Evolutionary conservation across 2,797 vertebrate genomes (phyloP).

Genomic region (Catostomus latipinnis): DNA sequence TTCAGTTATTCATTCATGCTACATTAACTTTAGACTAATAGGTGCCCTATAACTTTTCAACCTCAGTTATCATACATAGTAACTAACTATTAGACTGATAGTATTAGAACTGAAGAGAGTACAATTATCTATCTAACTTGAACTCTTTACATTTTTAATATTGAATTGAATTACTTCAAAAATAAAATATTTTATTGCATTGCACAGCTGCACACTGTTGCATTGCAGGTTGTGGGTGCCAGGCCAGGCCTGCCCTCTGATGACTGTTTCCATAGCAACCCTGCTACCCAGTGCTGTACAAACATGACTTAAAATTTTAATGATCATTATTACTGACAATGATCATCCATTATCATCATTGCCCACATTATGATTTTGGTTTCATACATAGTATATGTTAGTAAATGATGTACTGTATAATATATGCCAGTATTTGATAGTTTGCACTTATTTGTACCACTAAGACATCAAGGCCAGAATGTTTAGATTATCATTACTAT

Average conservation of each 20-base stretch:
- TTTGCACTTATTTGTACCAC: no score
- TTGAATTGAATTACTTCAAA: no score
- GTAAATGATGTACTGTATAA: no score
- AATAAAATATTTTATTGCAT: constrained; percentile 74
- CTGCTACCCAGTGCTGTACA: background rate
- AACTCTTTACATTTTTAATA: no score
- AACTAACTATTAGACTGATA: background rate
- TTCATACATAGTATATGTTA: background rate
- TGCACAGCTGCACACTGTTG: constrained; percentile 59
- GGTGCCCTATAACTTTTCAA: background rate
- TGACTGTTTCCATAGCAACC: constrained; percentile 44
- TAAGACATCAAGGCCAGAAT: no score
- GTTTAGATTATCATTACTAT: background rate
- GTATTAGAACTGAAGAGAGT: background rate
- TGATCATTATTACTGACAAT: constrained; percentile 17
- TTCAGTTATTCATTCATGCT: background rate
- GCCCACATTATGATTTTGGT: constrained; percentile 1
- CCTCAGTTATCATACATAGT: background rate
- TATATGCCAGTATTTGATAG: background rate
- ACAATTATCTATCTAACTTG: constrained; percentile 3
- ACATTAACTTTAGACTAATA: constrained; percentile 4
- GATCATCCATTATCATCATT: constrained; percentile 26
- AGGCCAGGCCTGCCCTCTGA: constrained; percentile 39
- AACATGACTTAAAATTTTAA: constrained; percentile 35
- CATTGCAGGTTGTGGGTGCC: constrained; percentile 37